phyloP scores from a whole-genome alignment of 2,113 vertebrate species.

The Ictalurus furcatus region DNA sequence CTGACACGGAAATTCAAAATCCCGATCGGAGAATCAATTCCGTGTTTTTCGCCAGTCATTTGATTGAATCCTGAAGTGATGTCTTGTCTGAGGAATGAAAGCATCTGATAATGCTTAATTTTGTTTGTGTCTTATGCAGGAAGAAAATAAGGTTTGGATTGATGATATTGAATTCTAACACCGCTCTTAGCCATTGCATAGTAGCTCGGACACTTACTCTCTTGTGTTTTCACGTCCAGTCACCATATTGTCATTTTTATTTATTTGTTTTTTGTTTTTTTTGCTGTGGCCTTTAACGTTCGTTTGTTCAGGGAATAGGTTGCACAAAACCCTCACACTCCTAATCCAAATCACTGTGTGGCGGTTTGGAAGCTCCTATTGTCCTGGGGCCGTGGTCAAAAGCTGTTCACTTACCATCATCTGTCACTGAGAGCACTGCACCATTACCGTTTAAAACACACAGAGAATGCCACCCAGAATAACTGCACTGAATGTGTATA shows the following conservation, averaged over 20 bases:
- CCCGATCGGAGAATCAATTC: background rate
- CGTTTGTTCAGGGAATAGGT: slow-evolving; percentile 24
- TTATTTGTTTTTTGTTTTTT: background rate
- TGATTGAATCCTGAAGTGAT: slow-evolving; percentile 29
- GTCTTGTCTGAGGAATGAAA: slow-evolving; percentile 34
- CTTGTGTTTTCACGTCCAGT: slow-evolving; percentile 49
- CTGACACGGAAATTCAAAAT: background rate
- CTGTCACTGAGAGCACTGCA: slow-evolving; percentile 27
- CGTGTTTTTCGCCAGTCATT: slow-evolving; percentile 2
- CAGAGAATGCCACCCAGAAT: slow-evolving; percentile 13
- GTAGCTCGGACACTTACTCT: slow-evolving; percentile 34
- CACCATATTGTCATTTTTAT: slow-evolving; percentile 37
- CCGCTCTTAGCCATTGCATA: slow-evolving; percentile 39
- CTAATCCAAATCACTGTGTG: background rate
- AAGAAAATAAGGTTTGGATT: slow-evolving; percentile 91
- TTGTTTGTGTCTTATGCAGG: slow-evolving; percentile 75
- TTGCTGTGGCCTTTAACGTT: slow-evolving; percentile 38
- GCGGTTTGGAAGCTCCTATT: slow-evolving; percentile 18
- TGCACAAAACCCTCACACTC: background rate
- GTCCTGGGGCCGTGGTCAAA: slow-evolving; percentile 31
- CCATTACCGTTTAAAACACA: slow-evolving; percentile 3
- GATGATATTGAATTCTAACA: slow-evolving; percentile 46
- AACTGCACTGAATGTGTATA: slow-evolving; percentile 38
- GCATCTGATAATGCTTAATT: slow-evolving; percentile 36
- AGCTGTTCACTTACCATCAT: slow-evolving; percentile 34